Percentiles rank a stretch among this genome's conserved stretches.
These are phyloP conservation scores for Xestia ashworthii DNA, from an alignment of 2,888 invertebrate species.

Conservation along the genomic window DNA sequence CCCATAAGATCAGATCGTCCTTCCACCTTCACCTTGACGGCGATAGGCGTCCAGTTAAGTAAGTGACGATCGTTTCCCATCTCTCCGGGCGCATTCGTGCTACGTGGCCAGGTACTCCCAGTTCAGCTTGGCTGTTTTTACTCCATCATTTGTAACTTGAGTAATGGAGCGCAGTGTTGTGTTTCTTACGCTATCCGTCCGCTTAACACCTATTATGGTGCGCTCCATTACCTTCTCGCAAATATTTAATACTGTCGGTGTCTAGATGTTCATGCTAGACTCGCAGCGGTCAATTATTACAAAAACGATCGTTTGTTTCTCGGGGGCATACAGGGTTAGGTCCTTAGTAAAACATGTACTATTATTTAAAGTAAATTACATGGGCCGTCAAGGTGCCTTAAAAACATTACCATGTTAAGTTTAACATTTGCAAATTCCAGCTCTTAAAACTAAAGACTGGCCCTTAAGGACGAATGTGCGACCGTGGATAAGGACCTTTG, in stretches of 20 bases:
- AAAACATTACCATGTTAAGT: slow-evolving; percentile 31
- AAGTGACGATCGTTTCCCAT: too few relatives aligned
- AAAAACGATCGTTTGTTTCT: neutral
- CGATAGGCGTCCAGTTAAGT: too few relatives aligned
- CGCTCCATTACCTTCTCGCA: neutral
- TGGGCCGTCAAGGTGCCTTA: neutral
- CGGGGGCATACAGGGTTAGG: neutral
- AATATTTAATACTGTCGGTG: neutral
- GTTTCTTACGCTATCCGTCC: too few relatives aligned
- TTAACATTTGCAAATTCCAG: slow-evolving; percentile 7
- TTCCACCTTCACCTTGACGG: too few relatives aligned
- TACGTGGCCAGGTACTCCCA: too few relatives aligned
- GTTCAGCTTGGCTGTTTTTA: too few relatives aligned
- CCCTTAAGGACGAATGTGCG: slow-evolving; percentile 32
- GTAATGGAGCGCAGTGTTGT: too few relatives aligned
- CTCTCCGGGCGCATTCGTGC: too few relatives aligned
- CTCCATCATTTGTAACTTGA: too few relatives aligned
- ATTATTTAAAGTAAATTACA: neutral
- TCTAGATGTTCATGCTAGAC: neutral
- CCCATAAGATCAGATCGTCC: too few relatives aligned
- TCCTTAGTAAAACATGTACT: neutral
- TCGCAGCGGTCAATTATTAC: neutral
- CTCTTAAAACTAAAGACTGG: slow-evolving; percentile 24
- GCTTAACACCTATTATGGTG: too few relatives aligned
- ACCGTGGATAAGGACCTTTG: slow-evolving; percentile 34